phyloP scores from a whole-genome alignment of 2,113 vertebrate species.

The Ginglymostoma cirratum region DNA sequence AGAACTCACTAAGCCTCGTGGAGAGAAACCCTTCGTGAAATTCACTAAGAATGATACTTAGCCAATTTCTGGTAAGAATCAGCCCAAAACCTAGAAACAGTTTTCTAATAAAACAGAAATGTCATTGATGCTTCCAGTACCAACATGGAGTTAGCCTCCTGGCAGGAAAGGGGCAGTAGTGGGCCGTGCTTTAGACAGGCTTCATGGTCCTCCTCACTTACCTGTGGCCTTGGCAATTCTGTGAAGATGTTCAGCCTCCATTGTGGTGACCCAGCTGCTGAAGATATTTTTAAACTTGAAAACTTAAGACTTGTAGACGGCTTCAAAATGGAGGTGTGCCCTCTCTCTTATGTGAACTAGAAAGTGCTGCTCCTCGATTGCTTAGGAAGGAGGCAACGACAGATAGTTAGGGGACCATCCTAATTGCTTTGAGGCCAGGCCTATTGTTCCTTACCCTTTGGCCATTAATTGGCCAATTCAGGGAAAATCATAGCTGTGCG shows the following conservation, averaged over 20 bases:
- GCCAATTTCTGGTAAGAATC: no score
- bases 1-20: no score
- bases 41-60: no score
- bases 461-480: background rate
- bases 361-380: background rate
- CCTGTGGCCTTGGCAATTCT: background rate
- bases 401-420: background rate
- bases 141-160: background rate
- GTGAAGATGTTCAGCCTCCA: background rate
- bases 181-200: no score
- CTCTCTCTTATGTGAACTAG: background rate
- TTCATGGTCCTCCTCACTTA: background rate
- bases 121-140: background rate
- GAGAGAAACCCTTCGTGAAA: no score
- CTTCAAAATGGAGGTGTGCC: background rate
- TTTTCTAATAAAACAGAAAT: background rate
- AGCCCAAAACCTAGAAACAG: background rate
- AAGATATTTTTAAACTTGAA: background rate
- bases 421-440: background rate
- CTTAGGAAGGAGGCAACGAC: background rate
- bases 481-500: no score
- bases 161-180: no score
- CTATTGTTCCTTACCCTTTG: background rate
- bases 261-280: background rate
- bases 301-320: background rate